Evolutionary conservation across 2,113 vertebrate species (phyloP).

Genomic region (Pachycephala philippinensis): DNA sequence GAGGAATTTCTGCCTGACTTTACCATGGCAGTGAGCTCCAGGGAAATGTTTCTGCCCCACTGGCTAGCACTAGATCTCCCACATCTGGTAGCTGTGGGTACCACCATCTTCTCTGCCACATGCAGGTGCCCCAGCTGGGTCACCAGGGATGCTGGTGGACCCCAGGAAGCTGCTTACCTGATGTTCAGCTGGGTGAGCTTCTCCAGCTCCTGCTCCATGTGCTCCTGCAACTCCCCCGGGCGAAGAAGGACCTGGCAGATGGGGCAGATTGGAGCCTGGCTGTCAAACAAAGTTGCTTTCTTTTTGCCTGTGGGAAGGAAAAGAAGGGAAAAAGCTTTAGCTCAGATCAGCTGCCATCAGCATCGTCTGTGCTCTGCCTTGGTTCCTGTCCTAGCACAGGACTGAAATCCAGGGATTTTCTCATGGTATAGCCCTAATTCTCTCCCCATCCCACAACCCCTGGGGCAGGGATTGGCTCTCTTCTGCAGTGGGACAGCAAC

Average conservation of each 20-base stretch:
- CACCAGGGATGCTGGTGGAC: background rate
- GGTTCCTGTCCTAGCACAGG: background rate
- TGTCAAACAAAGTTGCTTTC: conserved; percentile 97
- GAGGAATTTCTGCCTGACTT: background rate
- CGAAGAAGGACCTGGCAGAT: conserved; percentile 96
- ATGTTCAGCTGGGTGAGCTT: conserved; percentile 88
- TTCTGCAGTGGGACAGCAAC: background rate
- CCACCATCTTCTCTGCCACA: background rate
- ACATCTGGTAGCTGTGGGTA: background rate
- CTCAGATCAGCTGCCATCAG: background rate
- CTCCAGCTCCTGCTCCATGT: conserved; percentile 98
- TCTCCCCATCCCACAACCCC: accelerated
- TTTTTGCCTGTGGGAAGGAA: conserved; percentile 87
- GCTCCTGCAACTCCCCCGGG: conserved; percentile 93
- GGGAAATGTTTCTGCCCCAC: background rate
- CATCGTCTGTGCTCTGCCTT: accelerated
- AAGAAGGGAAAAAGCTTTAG: background rate
- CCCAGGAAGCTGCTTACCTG: conserved; percentile 77
- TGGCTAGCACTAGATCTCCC: background rate
- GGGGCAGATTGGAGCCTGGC: conserved; percentile 95
- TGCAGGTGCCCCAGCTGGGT: accelerated
- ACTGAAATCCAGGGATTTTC: background rate
- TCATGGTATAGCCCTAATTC: background rate
- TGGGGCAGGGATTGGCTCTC: background rate
- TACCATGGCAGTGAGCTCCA: background rate